Percentiles rank a stretch among this genome's conserved stretches.
Conservation (phyloP, 2,797 vertebrate species). For the Platyrinchus mystaceus region DNA sequence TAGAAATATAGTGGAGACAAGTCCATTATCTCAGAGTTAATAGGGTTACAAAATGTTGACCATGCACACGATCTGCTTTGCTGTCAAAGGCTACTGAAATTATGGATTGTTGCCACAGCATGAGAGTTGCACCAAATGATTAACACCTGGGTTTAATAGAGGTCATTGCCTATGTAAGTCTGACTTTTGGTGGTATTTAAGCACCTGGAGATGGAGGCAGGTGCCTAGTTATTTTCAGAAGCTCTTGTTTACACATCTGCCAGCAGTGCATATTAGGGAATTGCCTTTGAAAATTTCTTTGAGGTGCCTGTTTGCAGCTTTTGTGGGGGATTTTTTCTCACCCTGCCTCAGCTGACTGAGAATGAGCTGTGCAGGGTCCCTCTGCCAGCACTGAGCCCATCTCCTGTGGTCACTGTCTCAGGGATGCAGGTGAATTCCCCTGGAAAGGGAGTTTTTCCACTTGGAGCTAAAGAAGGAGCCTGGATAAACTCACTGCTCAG, state of each 20-base stretch:
- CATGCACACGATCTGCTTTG: neutral
- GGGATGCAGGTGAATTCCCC: neutral
- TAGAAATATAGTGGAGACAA: neutral
- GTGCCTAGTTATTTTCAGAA: neutral
- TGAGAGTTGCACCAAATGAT: neutral
- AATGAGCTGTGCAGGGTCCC: neutral
- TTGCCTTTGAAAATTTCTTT: neutral
- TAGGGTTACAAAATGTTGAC: neutral
- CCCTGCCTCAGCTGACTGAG: neutral
- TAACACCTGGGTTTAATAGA: neutral
- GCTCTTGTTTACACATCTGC: neutral
- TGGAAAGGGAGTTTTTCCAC: neutral
- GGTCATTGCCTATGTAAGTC: neutral
- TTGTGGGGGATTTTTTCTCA: neutral
- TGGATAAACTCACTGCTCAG: neutral
- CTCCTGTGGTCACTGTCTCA: neutral
- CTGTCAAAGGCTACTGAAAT: neutral
- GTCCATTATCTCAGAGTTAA: neutral
- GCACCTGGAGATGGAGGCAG: neutral
- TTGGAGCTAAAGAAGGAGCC: neutral
- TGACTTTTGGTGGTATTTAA: neutral
- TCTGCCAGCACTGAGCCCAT: neutral
- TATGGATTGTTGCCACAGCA: neutral
- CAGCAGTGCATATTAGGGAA: neutral
- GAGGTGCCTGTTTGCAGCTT: neutral